Base-by-base conservation (phyloP, 1,140 invertebrate genomes). In the Brachionus rubens region DNA sequence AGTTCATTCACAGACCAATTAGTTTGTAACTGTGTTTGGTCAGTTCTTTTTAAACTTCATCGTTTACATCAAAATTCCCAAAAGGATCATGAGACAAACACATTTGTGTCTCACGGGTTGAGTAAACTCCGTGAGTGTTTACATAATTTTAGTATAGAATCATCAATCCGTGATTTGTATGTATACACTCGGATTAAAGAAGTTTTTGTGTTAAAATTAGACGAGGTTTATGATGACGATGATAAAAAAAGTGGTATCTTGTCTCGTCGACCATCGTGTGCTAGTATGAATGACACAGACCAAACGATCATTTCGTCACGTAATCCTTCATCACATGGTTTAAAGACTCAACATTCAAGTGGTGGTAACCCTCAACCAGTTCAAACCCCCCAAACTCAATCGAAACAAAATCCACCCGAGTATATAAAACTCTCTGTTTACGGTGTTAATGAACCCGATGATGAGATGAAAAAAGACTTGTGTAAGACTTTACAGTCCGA, bases 11-110 rank as follows among this genome's bases (percentile, higher is more conserved):
- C 4, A 26, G n/a, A n/a, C n/a, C n/a, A n/a, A n/a, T n/a, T n/a
- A n/a, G n/a, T n/a, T n/a, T 65, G 59, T 65, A 24, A 19, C 9
- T 72, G 68, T 54, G 68, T 72, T 30, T 72, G 68, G 68, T 72
- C 30, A 40, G 30, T 36, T 21, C 24, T 40, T 30, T 72, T 72
- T 50, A 72, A 72, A 72, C 46, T 72, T n/a, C 68, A 72, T 72
- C 68, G 68, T 36, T 54, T 72, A 24, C 68, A 72, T 41, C 50
- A 54, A 40, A 72, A 26, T 14, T n/a, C 50, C 7, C 68, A 50
- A 72, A 48, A 54, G 36, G n/a, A 19, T 2, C 50, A 48, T 36
- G 50, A 50, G 9, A 36, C 26, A 19, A 48, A 48, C 46, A 40
- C 10, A 19, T 36, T 40, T n/a, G 30, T 72, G 3, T 72, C 68